These are phyloP conservation scores for Ptychobarbus kaznakovi DNA, from an alignment of 2,797 vertebrate species.

Conservation along the genomic window DNA sequence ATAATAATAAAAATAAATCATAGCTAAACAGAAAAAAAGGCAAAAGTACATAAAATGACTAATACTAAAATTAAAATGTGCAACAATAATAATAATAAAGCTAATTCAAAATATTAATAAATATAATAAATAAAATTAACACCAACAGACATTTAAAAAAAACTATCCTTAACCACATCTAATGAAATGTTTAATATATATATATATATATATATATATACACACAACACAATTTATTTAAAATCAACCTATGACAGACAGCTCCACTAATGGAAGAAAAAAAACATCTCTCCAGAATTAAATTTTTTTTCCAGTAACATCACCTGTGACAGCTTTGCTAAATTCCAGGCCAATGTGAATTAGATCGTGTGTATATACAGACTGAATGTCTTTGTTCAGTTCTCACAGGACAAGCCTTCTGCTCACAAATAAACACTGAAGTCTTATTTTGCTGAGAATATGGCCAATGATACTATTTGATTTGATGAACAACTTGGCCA, in stretches of 20 bases:
- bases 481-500: slow-evolving; percentile 40
- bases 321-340: not conserved
- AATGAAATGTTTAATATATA: not conserved
- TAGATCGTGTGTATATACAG: not conserved
- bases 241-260: not conserved
- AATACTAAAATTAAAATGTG: not conserved
- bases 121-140: not conserved
- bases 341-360: not conserved
- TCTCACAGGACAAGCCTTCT: not conserved
- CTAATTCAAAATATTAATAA: not conserved
- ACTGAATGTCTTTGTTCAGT: not conserved
- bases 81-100: not conserved
- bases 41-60: not conserved
- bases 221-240: not conserved
- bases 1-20: too few relatives aligned
- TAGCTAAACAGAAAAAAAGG: too few relatives aligned
- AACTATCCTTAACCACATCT: not conserved
- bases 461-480: slow-evolving; percentile 31
- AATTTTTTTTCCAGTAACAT: not conserved
- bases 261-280: not conserved
- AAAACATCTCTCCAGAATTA: not conserved
- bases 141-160: not conserved
- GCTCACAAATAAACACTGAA: slow-evolving; percentile 36
- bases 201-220: too few relatives aligned
- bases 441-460: slow-evolving; percentile 27